Conservation (phyloP, 2,888 invertebrate genomes). For the Polylopha cassiicola region DNA sequence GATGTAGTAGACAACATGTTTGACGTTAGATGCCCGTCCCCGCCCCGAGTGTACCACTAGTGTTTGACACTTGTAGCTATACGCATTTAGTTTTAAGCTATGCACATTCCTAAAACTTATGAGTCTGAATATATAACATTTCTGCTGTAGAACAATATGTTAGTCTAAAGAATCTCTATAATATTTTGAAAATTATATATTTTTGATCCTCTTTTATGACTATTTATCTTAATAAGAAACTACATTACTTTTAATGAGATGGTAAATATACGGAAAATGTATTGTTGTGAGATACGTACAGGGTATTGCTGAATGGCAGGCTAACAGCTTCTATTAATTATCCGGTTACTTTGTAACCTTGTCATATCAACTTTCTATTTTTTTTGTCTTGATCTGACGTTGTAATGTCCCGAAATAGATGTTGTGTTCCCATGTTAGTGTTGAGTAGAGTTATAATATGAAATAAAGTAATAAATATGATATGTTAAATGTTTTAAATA, state of each 20-base stretch:
- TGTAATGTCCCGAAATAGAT: constrained; percentile 49
- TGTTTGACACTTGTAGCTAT: constrained; percentile 51
- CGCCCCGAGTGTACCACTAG: constrained; percentile 46
- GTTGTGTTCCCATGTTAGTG: constrained; percentile 63
- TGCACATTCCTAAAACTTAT: constrained; percentile 70
- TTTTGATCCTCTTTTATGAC: constrained; percentile 64
- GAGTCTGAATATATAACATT: constrained; percentile 72
- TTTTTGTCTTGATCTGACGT: constrained; percentile 25
- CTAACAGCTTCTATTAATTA: constrained; percentile 31
- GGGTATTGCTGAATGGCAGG: constrained; percentile 60
- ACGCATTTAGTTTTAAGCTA: constrained; percentile 62
- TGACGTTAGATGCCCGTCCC: constrained; percentile 46
- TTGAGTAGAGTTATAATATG: constrained; percentile 40
- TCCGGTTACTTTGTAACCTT: constrained; percentile 37
- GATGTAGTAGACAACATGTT: constrained; percentile 32
- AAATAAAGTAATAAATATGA: constrained; percentile 49
- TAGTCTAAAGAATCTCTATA: constrained; percentile 62
- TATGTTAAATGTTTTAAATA: constrained; percentile 68
- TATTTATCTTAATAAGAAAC: constrained; percentile 65
- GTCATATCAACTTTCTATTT: constrained; percentile 40
- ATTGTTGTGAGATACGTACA: constrained; percentile 66
- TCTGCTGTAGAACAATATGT: constrained; percentile 67
- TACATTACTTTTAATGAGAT: constrained; percentile 58
- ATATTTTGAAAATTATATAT: constrained; percentile 72
- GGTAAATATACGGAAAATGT: constrained; percentile 37